Percentiles rank a stretch among this genome's conserved stretches.
These are phyloP conservation scores for Crotalus tigris DNA, from an alignment of 2,113 vertebrate species.

Conservation along the genomic window DNA sequence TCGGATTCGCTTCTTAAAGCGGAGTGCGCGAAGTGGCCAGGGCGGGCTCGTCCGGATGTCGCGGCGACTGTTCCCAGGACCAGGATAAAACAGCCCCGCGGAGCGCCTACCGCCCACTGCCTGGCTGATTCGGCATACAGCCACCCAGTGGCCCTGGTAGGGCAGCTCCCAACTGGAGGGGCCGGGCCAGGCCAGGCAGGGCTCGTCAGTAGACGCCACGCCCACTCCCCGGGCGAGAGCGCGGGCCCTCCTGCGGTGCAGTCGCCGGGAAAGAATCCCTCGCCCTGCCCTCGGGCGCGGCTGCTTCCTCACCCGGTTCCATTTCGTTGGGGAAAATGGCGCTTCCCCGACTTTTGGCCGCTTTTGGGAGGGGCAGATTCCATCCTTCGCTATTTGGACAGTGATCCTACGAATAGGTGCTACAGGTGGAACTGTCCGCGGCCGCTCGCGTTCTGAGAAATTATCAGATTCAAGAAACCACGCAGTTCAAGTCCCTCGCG, in stretches of 20 bases:
- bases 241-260: background rate
- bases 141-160: background rate
- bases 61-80: background rate
- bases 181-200: rapidly evolving
- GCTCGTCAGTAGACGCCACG: rapidly evolving
- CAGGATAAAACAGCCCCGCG: background rate
- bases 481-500: background rate
- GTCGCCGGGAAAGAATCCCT: background rate
- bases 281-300: constrained; percentile 4
- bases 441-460: background rate
- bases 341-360: background rate
- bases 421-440: background rate
- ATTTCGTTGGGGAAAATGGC: background rate
- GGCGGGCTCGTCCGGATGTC: constrained; percentile 26
- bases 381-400: background rate
- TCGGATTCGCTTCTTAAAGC: background rate
- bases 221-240: background rate
- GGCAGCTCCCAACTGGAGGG: rapidly evolving
- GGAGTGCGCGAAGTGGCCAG: background rate
- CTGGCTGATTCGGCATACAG: background rate
- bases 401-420: background rate
- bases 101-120: background rate
- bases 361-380: background rate
- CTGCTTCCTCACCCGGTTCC: background rate
- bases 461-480: background rate